Evolutionary conservation across 1,140 invertebrate species (phyloP), one percentile per base, ranked within the genome.

Genomic region (Episyrphus balteatus): DNA sequence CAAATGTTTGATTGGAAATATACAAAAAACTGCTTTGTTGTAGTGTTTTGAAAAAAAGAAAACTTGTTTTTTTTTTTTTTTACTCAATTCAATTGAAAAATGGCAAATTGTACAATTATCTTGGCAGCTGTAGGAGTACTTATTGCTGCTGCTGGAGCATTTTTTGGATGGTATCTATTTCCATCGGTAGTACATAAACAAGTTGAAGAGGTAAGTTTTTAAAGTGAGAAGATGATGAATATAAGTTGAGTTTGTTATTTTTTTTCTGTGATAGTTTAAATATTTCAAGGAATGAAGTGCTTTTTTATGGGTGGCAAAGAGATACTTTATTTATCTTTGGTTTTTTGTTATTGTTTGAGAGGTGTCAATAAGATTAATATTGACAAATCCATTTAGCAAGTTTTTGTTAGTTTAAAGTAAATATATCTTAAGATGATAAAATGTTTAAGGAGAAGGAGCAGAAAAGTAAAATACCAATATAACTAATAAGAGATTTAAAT

Each of bases 201-300:
- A 53, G 61, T 74, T 42, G 70, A 69, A 51, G 62, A 73, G 59
- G 72, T 74, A 59, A 64, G 62, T 61, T 9, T 14, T 5, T 26
- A 11, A 14, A n/a, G n/a, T n/a, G n/a, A n/a, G n/a, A n/a, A n/a
- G 42, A 30, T 21, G n/a, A 46, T n/a, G 33, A 9, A 34, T n/a
- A n/a, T 34, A 9, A n/a, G 21, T 26, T 26, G 21, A 5, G 3
- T 26, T 26, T 26, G 3, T 26, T 26, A 26, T 26, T 26, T 26
- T 26, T 8, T 26, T 3, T 26, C 8, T 3, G 21, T 26, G 21
- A 26, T 26, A 10, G 33, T n/a, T 9, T 34, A 37, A 37, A 37
- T 37, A 5, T 3, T 37, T 14, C 3, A n/a, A 11, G 3, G 21
- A 26, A 26, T 26, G 3, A 26, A 26, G 21, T 26, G 21, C 8